Percentiles rank a stretch among this genome's conserved stretches.
Conservation (phyloP, 2,797 vertebrate species). For the Hippopotamyrus pictus region DNA sequence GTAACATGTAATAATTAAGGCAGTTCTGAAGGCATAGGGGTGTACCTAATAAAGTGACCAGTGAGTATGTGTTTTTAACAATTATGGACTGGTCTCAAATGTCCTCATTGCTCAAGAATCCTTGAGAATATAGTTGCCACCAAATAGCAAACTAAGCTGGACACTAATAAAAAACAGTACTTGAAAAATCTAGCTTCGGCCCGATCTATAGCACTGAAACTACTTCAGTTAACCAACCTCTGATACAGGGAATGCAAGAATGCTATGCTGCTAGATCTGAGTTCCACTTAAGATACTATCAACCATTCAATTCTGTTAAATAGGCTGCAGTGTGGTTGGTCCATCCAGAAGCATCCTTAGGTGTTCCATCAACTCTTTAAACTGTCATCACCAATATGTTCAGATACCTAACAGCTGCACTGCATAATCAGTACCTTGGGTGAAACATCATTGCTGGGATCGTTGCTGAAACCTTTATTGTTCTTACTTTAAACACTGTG, state of each 20-base stretch:
- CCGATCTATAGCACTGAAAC: background rate
- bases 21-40: background rate
- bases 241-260: background rate
- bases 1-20: background rate
- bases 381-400: background rate
- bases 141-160: background rate
- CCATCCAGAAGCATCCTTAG: background rate
- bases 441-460: background rate
- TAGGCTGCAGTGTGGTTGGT: background rate
- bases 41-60: background rate
- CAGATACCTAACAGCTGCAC: background rate
- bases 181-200: background rate
- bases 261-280: background rate
- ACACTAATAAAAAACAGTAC: background rate
- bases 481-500: background rate
- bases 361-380: background rate
- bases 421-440: background rate
- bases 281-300: background rate
- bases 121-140: background rate
- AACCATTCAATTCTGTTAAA: background rate
- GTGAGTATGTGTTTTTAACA: background rate
- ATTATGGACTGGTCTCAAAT: background rate
- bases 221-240: background rate
- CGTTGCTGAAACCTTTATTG: background rate
- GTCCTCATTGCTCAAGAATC: background rate